phyloP scores from a whole-genome alignment of 2,797 vertebrate species.

The Enteromius thamalakanensis region DNA sequence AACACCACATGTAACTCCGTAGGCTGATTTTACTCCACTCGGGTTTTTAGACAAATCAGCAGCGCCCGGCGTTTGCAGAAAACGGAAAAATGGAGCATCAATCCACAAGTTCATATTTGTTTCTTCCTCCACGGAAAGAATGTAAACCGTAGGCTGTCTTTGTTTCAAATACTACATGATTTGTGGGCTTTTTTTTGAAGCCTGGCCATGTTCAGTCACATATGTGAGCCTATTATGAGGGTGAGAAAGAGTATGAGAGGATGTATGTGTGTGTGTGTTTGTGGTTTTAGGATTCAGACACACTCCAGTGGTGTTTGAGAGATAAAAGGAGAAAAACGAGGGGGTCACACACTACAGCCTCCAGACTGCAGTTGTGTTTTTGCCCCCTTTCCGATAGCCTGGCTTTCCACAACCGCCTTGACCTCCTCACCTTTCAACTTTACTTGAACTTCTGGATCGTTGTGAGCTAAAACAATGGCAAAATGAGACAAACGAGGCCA shows the following conservation, averaged over 20 bases:
- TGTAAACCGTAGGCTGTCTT: conserved; percentile 49
- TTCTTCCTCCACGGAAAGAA: conserved; percentile 51
- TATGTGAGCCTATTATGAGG: conserved; percentile 34
- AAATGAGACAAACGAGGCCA: conserved; percentile 37
- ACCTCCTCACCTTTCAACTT: conserved; percentile 91
- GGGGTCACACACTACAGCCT: conserved; percentile 31
- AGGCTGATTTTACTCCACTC: conserved; percentile 29
- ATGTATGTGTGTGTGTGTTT: conserved; percentile 62
- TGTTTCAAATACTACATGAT: conserved; percentile 49
- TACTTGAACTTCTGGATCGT: conserved; percentile 85
- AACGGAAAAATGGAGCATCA: conserved; percentile 49
- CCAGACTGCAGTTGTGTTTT: conserved; percentile 74
- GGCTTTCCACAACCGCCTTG: conserved; percentile 84
- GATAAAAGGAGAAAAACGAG: conserved; percentile 51
- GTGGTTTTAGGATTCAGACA: conserved; percentile 41
- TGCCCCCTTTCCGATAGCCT: conserved; percentile 75
- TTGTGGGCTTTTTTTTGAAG: conserved; percentile 26
- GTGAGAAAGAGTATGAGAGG: conserved; percentile 36
- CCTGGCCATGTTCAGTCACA: conserved; percentile 42
- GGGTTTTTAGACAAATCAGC: conserved; percentile 36
- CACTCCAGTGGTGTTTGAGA: conserved; percentile 48
- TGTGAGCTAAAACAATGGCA: conserved; percentile 63
- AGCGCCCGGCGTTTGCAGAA: background rate
- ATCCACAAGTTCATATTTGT: conserved; percentile 56
- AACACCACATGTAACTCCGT: conserved; percentile 31